These are phyloP conservation scores for Meloe dianella DNA, from an alignment of 2,888 invertebrate genomes.

Conservation along the genomic window DNA sequence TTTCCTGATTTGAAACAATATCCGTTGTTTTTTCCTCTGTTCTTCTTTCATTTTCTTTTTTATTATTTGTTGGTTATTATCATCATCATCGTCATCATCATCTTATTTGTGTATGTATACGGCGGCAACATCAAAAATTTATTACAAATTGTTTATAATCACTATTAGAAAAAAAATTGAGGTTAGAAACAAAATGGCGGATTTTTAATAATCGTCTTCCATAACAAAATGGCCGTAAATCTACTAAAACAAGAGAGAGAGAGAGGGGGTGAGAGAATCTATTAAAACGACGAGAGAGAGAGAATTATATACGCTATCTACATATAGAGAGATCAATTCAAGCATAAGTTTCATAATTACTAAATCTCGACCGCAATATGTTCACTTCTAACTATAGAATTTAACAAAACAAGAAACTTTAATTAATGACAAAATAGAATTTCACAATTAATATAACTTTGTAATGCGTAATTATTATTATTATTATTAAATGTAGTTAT, in stretches of 20 bases:
- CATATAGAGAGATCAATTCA: not conserved
- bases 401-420: constrained; percentile 14
- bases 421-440: constrained; percentile 11
- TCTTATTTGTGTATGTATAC: too few species aligned
- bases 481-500: too few species aligned
- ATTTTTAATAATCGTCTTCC: too few species aligned
- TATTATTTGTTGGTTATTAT: too few species aligned
- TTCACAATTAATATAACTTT: not conserved
- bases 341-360: constrained; percentile 1
- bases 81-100: not conserved
- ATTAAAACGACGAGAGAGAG: too few species aligned
- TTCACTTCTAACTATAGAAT: not conserved
- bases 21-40: not conserved
- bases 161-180: too few species aligned
- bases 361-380: constrained; percentile 9
- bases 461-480: too few species aligned
- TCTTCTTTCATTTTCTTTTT: not conserved
- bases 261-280: not conserved
- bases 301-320: not conserved
- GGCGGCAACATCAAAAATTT: too few species aligned
- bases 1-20: constrained; percentile 2
- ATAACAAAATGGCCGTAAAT: too few species aligned
- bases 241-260: too few species aligned
- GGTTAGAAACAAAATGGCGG: too few species aligned
- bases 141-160: too few species aligned